Evolutionary conservation across 2,113 vertebrate genomes (phyloP), one percentile per base, ranked within the genome.

Genomic region (Hydropotes inermis): DNA sequence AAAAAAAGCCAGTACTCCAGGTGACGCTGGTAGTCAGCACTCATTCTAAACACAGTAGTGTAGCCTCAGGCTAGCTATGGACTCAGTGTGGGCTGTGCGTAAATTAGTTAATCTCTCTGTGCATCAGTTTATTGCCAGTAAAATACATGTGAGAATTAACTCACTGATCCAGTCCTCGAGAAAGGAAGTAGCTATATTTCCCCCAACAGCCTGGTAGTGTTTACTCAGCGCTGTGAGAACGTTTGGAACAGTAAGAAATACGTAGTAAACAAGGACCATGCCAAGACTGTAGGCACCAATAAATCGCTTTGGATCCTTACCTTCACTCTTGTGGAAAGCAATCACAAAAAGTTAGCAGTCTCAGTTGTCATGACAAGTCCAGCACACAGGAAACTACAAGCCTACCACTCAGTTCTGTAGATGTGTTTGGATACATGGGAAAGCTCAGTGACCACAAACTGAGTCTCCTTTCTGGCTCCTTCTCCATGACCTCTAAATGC

Each of bases 91-190:
- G 16, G 10, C 55, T 47, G 3, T 39, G 9, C 13, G 23, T 55
- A 50, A 30, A 55, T 81, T 85, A 84, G 82, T 58, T 88, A 21
- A 86, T 89, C 94, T 74, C 84, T 88, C 50, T 43, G 36, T 58
- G 33, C 3, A 25, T 89, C 36, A n/a, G 52, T 94, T 90, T 87
- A 76, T 58, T 91, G 76, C 76, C 33, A n/a, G 47, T 27, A 60
- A 90, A 89, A 30, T 60, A n/a, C 83, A 33, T 47, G 57, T 90
- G 74, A 82, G 88, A 82, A 57, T 89, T 64, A 74, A 82, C 47
- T 91, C 92, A 39, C 58, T 76, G 89, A 95, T 47, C 58, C 10
- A 79, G 33, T 33, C 67, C 81, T 94, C 60, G 76, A 76, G 76
- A 89, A 93, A 96, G 33, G 89, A 85, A 57, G 45, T 39, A 27